These are phyloP conservation scores for Hepsetus odoe DNA, from an alignment of 2,113 vertebrate species.

Conservation along the genomic window DNA sequence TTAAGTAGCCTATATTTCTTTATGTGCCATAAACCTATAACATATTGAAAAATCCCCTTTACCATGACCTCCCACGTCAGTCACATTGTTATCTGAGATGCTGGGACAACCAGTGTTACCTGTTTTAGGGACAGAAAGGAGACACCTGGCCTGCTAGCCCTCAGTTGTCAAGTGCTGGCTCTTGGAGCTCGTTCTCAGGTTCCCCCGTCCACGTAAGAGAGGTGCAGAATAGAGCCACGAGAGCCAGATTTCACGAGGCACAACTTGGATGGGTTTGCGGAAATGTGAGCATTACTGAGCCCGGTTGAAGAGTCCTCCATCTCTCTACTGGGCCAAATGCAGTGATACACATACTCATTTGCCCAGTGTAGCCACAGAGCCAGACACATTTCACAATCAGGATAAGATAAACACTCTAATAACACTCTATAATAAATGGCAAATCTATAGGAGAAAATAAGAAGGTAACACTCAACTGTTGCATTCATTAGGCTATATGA, in stretches of 20 bases:
- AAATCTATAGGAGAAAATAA: no score
- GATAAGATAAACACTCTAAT: neutral
- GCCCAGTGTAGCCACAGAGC: neutral
- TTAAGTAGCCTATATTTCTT: neutral
- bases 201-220: conserved; percentile 41
- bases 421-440: no score
- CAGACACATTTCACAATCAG: neutral
- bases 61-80: conserved; percentile 7
- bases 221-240: conserved; percentile 20
- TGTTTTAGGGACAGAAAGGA: conserved; percentile 39
- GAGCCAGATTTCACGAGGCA: conserved; percentile 50
- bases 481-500: no score
- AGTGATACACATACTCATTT: neutral
- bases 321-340: neutral
- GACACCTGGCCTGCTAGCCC: conserved; percentile 39
- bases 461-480: no score
- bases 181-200: conserved; percentile 1
- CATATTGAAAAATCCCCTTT: neutral
- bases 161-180: conserved; percentile 40
- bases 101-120: conserved; percentile 15
- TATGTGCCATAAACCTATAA: neutral
- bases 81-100: conserved; percentile 32
- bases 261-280: conserved; percentile 23
- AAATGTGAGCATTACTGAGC: conserved; percentile 32
- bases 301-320: neutral